A percentile compares a stretch with the other conserved stretches of the same genome.
phyloP scores from a whole-genome alignment of 2,888 invertebrate genomes.

The Bombyx huttoni region DNA sequence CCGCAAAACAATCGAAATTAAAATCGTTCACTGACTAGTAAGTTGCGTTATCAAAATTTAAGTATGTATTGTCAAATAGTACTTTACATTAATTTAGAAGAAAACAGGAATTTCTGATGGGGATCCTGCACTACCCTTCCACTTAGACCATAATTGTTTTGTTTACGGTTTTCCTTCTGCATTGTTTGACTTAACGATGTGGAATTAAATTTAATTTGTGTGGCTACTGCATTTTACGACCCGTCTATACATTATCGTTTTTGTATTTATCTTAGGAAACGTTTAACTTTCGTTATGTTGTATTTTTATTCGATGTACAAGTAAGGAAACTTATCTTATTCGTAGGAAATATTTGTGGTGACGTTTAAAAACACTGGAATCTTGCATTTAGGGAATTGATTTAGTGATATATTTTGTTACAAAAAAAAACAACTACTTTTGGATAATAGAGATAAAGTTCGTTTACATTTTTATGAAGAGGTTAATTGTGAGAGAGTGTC shows the following conservation, averaged over 20 bases:
- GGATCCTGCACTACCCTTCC: constrained; percentile 23
- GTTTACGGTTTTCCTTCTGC: constrained; percentile 37
- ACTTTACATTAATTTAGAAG: constrained; percentile 33
- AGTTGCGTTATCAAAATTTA: background rate
- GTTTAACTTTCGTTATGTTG: background rate
- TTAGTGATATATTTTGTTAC: no score
- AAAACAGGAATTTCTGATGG: constrained; percentile 34
- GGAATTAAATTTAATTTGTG: constrained; percentile 32
- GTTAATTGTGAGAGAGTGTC: no score
- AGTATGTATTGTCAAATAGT: constrained; percentile 40
- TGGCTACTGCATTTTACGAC: background rate
- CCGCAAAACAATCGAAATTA: background rate
- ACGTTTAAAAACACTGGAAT: no score
- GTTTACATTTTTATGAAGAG: no score
- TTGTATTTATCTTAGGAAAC: background rate
- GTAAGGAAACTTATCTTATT: no score
- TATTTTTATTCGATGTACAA: no score
- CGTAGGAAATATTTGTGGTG: no score
- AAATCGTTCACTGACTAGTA: background rate
- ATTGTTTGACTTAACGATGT: constrained; percentile 33
- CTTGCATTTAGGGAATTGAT: no score
- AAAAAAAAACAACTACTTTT: no score
- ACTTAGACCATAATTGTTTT: constrained; percentile 44
- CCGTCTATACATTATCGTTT: background rate
- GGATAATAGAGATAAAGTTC: no score